Evolutionary conservation across 2,113 vertebrate species (phyloP).

Genomic region (Taurulus bubalis): DNA sequence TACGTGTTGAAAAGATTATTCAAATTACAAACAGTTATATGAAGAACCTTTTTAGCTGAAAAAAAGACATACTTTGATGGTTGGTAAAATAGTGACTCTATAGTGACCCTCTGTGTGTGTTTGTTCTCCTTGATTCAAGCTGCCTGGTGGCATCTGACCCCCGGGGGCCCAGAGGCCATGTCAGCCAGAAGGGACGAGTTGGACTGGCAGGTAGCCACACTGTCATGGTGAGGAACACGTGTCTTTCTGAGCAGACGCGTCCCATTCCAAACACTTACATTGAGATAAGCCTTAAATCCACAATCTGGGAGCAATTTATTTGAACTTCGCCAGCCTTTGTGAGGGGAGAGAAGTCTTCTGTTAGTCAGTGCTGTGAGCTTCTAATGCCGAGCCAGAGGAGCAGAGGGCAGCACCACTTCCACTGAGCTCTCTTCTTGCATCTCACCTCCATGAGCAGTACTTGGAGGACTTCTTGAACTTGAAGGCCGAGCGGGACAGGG

Average conservation of each 20-base stretch:
- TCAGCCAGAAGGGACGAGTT: neutral
- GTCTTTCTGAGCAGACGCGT: neutral
- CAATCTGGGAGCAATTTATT: neutral
- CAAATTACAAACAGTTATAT: neutral
- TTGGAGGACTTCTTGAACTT: slow-evolving; percentile 99
- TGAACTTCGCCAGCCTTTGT: neutral
- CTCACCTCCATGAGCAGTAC: slow-evolving; percentile 96
- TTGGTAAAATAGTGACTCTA: neutral
- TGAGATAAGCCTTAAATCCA: neutral
- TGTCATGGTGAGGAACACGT: neutral
- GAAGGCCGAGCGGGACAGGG: slow-evolving; percentile 97
- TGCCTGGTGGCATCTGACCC: neutral
- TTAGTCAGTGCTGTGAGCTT: too few species aligned
- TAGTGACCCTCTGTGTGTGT: neutral
- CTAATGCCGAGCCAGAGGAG: neutral
- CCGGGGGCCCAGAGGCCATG: too few species aligned
- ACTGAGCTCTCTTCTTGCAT: neutral
- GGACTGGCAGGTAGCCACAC: neutral
- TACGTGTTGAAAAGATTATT: neutral
- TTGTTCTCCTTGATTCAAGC: neutral
- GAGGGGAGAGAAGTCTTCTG: neutral
- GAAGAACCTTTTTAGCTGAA: too few species aligned
- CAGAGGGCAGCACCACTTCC: neutral
- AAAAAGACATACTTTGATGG: neutral
- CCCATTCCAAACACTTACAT: neutral